Conservation (phyloP, 1,140 invertebrate species). For the Whitmania pigra region DNA sequence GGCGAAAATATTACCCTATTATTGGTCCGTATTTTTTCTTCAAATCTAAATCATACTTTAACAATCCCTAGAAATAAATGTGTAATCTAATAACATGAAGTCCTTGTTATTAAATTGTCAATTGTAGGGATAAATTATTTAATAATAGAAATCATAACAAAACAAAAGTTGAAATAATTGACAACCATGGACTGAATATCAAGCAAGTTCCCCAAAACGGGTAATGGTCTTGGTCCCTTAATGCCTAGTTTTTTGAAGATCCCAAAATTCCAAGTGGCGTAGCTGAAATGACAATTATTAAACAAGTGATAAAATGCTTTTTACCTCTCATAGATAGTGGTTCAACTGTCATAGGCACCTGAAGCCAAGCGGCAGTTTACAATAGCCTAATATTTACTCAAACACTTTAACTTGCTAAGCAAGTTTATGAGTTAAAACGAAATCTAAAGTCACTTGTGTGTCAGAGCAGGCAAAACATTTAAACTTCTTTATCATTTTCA, state of each 20-base stretch:
- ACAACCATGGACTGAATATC: slow-evolving; percentile 4
- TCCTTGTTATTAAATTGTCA: not conserved
- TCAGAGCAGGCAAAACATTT: too few relatives aligned
- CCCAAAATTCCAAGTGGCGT: slow-evolving; percentile 16
- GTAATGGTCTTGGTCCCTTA: slow-evolving; percentile 15
- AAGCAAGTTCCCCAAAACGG: slow-evolving; percentile 17
- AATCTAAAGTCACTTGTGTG: too few relatives aligned
- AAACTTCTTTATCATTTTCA: too few relatives aligned
- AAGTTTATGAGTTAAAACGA: too few relatives aligned
- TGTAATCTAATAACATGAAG: not conserved
- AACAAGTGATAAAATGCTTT: too few relatives aligned
- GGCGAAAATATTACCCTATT: not conserved
- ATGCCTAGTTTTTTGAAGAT: slow-evolving; percentile 22
- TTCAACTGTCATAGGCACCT: too few relatives aligned
- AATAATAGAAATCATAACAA: not conserved
- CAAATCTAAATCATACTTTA: slow-evolving; percentile 10
- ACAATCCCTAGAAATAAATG: not conserved
- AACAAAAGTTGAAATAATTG: not conserved
- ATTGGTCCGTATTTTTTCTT: slow-evolving; percentile 14
- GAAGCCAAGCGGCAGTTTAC: too few relatives aligned
- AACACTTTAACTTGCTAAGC: too few relatives aligned
- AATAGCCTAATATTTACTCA: too few relatives aligned
- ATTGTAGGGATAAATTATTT: not conserved
- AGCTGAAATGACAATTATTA: not conserved
- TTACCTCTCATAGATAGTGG: too few relatives aligned